A percentile compares a stretch with the other conserved stretches of the same genome.
Evolutionary conservation across 2,113 vertebrate genomes (phyloP).

Genomic region (Eulemur rufifrons): DNA sequence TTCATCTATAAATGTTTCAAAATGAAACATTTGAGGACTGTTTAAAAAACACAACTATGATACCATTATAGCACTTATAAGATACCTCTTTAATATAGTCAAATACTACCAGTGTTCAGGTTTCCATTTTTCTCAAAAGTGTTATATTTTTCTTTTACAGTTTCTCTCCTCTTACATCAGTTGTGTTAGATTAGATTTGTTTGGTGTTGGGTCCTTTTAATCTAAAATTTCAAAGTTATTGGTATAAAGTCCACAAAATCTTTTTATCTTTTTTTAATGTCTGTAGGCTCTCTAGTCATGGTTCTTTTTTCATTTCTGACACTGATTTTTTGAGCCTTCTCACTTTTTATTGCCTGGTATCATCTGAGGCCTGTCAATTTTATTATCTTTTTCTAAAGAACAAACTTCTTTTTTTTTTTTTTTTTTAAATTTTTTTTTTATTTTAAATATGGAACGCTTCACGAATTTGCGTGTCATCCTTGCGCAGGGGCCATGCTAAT

Average conservation of each 20-base stretch:
- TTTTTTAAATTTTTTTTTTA: no score
- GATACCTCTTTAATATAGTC: background rate
- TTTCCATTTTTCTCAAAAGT: background rate
- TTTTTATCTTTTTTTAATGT: background rate
- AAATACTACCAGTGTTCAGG: background rate
- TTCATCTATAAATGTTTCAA: background rate
- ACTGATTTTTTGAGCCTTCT: background rate
- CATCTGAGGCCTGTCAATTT: background rate
- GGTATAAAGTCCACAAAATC: background rate
- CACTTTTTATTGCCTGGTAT: background rate
- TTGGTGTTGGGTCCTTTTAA: background rate
- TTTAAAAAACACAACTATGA: background rate
- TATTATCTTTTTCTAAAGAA: slow-evolving; percentile 16
- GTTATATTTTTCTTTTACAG: background rate
- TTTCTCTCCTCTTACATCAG: background rate
- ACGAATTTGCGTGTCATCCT: no score
- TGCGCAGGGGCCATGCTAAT: no score
- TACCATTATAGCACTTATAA: background rate
- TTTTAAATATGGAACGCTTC: no score
- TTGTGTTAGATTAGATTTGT: slow-evolving; percentile 30
- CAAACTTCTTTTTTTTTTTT: background rate
- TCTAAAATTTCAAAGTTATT: background rate
- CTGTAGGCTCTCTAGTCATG: background rate
- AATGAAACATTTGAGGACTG: background rate
- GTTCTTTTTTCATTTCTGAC: background rate